Percentiles rank a stretch among this genome's conserved stretches.
These are phyloP conservation scores for Tribolium madens DNA, from an alignment of 1,140 invertebrate genomes.

Conservation along the genomic window DNA sequence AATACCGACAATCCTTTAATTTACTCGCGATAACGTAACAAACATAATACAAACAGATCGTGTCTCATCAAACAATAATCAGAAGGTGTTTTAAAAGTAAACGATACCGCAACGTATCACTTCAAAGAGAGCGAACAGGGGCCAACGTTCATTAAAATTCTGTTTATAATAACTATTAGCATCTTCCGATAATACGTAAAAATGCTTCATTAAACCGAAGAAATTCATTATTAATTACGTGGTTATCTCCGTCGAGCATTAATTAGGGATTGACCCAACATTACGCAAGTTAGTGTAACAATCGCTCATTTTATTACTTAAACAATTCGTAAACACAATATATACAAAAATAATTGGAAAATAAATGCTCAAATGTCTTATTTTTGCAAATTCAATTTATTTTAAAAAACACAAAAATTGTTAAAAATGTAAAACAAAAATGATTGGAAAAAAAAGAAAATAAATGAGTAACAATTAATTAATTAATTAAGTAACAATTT, in stretches of 20 bases:
- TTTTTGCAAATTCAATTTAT: too few relatives aligned
- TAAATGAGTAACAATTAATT: too few relatives aligned
- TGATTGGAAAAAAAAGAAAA: too few relatives aligned
- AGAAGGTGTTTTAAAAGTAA: slow-evolving; percentile 9
- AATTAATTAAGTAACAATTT: too few relatives aligned
- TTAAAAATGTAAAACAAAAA: too few relatives aligned
- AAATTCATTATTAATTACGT: too few relatives aligned
- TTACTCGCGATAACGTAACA: slow-evolving; percentile 6
- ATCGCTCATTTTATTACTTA: too few relatives aligned
- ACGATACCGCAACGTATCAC: background rate
- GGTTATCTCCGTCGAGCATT: too few relatives aligned
- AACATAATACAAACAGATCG: slow-evolving; percentile 10
- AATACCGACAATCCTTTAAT: slow-evolving; percentile 15
- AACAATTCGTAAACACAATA: too few relatives aligned
- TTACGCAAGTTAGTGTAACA: background rate
- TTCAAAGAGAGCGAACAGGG: background rate
- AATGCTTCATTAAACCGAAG: background rate
- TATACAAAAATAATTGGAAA: too few relatives aligned
- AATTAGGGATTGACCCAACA: background rate
- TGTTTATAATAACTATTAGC: background rate
- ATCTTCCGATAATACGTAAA: background rate
- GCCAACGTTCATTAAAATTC: background rate
- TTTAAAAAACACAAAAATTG: too few relatives aligned
- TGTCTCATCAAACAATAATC: slow-evolving; percentile 22
- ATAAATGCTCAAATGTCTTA: too few relatives aligned